Base-by-base conservation (phyloP, 2,888 invertebrate species). In the Poecilus cupreus region DNA sequence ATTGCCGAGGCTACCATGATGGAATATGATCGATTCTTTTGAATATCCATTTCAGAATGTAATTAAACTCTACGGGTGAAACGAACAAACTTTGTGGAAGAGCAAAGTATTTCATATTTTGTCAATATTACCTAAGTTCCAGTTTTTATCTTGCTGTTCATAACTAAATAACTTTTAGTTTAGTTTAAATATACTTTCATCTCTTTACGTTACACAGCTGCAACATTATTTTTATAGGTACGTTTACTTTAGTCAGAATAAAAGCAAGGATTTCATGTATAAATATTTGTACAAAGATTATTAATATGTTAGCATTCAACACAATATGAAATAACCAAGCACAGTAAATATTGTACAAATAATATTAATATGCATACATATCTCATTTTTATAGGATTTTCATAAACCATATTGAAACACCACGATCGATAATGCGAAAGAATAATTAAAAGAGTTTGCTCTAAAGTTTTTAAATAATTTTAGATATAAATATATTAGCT, bases 21-120 rank as follows among this genome's bases (percentile, higher is more conserved):
- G 32, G 37, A 68, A 68, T 39, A 68, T 37, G 37, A 68, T 68
- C 64, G 64, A 68, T 68, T 68, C 60, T 68, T 37, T 68, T 16
- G 64, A 68, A 37, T 39, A 68, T 39, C 37, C 64, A 18, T 68
- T 68, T 37, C 64, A 37, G 18, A 60, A 60, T 26, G 32, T 60
- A 60, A 60, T 60, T 60, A 60, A 60, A 60, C 60, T 60, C 13
- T 10, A 60, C n/a, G 26, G n/a, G 32, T 22, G 60, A 60, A 60
- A 60, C 26, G 24, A 26, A 24, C 60, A 60, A 60, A 60, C 22
- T 60, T 60, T 11, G 26, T 24, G 24, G 32, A 22, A 60, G 26
- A 32, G 60, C n/a, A 4, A 24, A 26, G 24, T 26, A 60, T 60
- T 26, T 60, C 26, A 60, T 26, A 60, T 60, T 60, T 60, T 60